Conservation (phyloP, 2,888 invertebrate species). For the Cheiracanthium punctorium region DNA sequence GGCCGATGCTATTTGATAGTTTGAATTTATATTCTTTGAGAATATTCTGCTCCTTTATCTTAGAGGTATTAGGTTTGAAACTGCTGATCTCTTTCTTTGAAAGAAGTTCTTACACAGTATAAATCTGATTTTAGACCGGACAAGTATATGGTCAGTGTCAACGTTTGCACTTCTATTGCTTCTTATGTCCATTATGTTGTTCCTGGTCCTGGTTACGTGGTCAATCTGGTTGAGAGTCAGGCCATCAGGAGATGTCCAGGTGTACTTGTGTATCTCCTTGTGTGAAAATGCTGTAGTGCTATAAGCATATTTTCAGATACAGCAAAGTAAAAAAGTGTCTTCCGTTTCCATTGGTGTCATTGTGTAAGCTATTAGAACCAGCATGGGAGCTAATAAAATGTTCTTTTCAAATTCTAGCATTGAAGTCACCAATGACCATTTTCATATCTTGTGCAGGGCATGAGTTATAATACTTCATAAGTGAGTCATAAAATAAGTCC, state of each 20-base stretch:
- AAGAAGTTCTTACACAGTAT: too few relatives aligned
- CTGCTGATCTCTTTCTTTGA: too few relatives aligned
- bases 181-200: neutral
- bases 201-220: neutral
- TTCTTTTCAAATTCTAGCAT: too few relatives aligned
- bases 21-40: too few relatives aligned
- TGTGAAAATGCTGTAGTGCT: slow-evolving; percentile 15
- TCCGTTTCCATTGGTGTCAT: neutral
- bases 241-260: neutral
- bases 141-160: neutral
- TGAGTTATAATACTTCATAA: too few relatives aligned
- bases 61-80: too few relatives aligned
- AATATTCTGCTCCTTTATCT: neutral
- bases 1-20: neutral
- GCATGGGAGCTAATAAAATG: too few relatives aligned
- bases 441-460: too few relatives aligned
- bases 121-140: too few relatives aligned
- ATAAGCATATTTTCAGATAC: neutral
- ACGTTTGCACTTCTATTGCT: slow-evolving; percentile 11
- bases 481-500: too few relatives aligned
- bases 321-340: slow-evolving; percentile 15
- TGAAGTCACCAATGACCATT: too few relatives aligned
- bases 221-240: slow-evolving; percentile 16
- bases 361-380: too few relatives aligned
- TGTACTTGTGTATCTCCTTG: slow-evolving; percentile 8